Percentiles rank a stretch among this genome's conserved stretches.
phyloP scores from a whole-genome alignment of 2,113 vertebrate species.

The Lontra canadensis region DNA sequence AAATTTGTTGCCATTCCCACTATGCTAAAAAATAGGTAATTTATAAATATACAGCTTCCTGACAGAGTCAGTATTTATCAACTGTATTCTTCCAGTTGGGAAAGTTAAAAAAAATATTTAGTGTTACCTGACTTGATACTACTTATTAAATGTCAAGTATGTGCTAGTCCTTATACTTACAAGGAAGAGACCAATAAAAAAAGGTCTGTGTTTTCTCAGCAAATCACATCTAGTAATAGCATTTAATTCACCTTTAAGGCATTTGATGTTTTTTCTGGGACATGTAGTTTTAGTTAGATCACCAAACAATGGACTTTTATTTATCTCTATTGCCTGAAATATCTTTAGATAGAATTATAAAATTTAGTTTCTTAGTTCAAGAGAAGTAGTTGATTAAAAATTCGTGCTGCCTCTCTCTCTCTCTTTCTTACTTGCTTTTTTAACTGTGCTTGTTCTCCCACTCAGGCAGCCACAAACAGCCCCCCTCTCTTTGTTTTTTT shows the following conservation, averaged over 20 bases:
- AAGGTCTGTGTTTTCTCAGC: not conserved
- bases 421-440: not conserved
- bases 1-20: not conserved
- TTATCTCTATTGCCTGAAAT: not conserved
- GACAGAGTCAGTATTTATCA: not conserved
- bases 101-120: not conserved
- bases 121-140: not conserved
- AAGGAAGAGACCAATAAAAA: not conserved
- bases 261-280: not conserved
- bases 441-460: not conserved
- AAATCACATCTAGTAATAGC: not conserved
- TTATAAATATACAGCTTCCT: not conserved
- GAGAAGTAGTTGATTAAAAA: conserved; percentile 27
- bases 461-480: accelerated
- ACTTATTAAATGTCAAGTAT: not conserved
- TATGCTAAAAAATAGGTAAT: not conserved
- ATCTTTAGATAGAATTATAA: conserved; percentile 23
- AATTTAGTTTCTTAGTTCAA: conserved; percentile 19
- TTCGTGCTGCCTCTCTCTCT: not conserved
- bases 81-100: not conserved
- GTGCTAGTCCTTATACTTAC: not conserved
- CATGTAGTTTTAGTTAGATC: not conserved
- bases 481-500: not conserved
- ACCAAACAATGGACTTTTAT: not conserved
- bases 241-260: not conserved